These are phyloP conservation scores for Listronotus bonariensis DNA, from an alignment of 1,140 invertebrate species.

Conservation along the genomic window DNA sequence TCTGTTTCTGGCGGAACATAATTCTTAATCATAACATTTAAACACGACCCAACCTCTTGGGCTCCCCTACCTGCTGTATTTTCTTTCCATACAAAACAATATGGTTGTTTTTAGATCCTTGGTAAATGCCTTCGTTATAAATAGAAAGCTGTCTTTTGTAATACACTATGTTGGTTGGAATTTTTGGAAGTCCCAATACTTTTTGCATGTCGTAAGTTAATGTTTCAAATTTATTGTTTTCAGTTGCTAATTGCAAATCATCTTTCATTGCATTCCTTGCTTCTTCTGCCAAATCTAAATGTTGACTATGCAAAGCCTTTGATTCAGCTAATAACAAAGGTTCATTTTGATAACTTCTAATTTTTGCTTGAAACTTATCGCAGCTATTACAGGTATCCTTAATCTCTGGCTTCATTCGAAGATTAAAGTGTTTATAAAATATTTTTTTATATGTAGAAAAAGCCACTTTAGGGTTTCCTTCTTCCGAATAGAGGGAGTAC, in stretches of 20 bases:
- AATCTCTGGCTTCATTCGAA: conserved; percentile 1
- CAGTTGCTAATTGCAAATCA: background rate
- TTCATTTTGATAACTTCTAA: background rate
- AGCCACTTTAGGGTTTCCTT: too few relatives aligned
- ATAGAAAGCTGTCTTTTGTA: conserved; percentile 26
- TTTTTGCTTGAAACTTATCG: conserved; percentile 8
- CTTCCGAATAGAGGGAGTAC: too few relatives aligned
- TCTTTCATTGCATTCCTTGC: conserved; percentile 5
- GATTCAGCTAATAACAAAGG: background rate
- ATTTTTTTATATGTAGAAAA: conserved; percentile 7
- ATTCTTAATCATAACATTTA: too few relatives aligned
- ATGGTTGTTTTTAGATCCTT: too few relatives aligned
- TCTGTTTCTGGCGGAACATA: too few relatives aligned
- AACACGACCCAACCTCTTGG: too few relatives aligned
- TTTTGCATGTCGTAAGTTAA: conserved; percentile 19
- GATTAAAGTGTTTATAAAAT: conserved; percentile 5
- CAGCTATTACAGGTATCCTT: conserved; percentile 22
- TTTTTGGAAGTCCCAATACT: conserved; percentile 15
- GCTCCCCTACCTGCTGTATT: too few relatives aligned
- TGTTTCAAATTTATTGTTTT: conserved; percentile 4
- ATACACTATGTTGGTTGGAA: conserved; percentile 20
- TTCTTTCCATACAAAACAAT: too few relatives aligned
- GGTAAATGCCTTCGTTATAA: too few relatives aligned
- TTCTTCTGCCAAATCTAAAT: conserved; percentile 1
- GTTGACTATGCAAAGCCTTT: background rate